A percentile compares a stretch with the other conserved stretches of the same genome.
phyloP scores from a whole-genome alignment of 1,140 invertebrate genomes.

The Tigriopus japonicus region DNA sequence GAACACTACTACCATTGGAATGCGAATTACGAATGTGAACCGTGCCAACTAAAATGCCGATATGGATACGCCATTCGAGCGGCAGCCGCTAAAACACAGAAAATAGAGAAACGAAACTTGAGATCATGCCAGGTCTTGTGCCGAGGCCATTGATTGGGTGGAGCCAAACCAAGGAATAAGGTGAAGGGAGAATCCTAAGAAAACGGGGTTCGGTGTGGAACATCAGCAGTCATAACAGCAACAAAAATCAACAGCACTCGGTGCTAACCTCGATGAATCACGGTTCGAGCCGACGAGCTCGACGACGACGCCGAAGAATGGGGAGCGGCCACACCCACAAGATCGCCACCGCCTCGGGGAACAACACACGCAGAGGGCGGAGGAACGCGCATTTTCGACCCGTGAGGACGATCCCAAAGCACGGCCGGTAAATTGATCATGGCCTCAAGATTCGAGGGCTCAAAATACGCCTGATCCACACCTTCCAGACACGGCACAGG shows the following conservation, averaged over 20 bases:
- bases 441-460: constrained; percentile 14
- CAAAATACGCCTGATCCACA: background rate
- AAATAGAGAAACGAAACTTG: too few species aligned
- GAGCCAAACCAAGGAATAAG: too few species aligned
- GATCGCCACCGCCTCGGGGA: constrained; percentile 20
- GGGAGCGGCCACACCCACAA: background rate
- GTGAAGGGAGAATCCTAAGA: background rate
- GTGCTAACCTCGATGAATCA: background rate
- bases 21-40: too few species aligned
- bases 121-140: too few species aligned
- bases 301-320: background rate
- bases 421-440: constrained; percentile 43
- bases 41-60: too few species aligned
- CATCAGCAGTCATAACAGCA: too few species aligned
- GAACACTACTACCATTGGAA: too few species aligned
- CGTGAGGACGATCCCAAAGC: constrained; percentile 38
- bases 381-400: constrained; percentile 16
- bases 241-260: background rate
- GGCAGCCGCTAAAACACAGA: too few species aligned
- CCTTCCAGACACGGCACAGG: too few species aligned
- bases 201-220: background rate
- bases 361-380: constrained; percentile 24
- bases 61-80: too few species aligned
- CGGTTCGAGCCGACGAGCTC: background rate
- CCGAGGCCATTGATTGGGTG: too few species aligned